Base-by-base conservation (phyloP, 2,113 vertebrate species). In the Penelope pileata region DNA sequence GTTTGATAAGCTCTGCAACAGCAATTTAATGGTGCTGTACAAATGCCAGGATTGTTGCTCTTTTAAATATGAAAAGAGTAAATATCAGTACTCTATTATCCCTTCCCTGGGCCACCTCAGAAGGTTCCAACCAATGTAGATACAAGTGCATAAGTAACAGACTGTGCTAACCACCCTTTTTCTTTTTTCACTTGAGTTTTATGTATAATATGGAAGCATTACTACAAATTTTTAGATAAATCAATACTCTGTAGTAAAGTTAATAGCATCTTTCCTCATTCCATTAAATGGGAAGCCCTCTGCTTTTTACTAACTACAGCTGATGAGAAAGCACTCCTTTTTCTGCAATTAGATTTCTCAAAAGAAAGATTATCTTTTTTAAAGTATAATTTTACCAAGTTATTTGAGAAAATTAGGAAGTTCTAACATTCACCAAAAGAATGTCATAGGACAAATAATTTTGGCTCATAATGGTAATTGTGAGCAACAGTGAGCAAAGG, bases 381-480 rank as follows among this genome's bases (percentile, higher is more conserved):
- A 78, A 12, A n/a, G 97, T 88, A 93, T 91, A 96, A 94, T 96
- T 96, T 96, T 96, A 91, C 92, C 74, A 97, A 93, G 86, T 95
- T 80, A 91, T 97, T 97, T 86, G 95, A 93, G 91, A 97, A 97
- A 91, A 92, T 13, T 47, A 88, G 80, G 83, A 95, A 95, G 36
- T 16, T 40, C 58, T 91, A 95, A 94, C 56, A 96, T 96, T 97
- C 69, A 91, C 74, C 68, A 85, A 76, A 86, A 80, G 60, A 88
- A 91, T 50, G 94, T 96, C 79, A 94, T 68, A 88, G 80, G 85
- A 96, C 96, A 96, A 97, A 95, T 83, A 94, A 95, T 94, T 97
- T 96, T 95, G 91, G 83, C 96, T 98, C 93, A 84, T 96, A 91
- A 89, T 83, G 63, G 84, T 86, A 95, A 96, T 63, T 73, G 67